These are phyloP conservation scores for Caenorhabditis sulstoni DNA, from an alignment of 2,888 invertebrate genomes.

Conservation along the genomic window DNA sequence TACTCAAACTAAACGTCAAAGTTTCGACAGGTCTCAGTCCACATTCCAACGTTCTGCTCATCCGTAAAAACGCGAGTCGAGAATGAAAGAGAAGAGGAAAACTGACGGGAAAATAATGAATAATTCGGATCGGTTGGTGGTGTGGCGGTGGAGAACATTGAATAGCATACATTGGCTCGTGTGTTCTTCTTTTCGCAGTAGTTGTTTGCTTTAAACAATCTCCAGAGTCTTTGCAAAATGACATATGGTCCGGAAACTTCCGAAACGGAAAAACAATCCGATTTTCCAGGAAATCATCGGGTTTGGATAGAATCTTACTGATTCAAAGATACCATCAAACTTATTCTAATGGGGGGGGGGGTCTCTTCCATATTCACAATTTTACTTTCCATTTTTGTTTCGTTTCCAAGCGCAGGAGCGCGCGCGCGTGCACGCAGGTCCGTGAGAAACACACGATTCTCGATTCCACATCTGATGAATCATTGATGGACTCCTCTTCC, in stretches of 20 bases:
- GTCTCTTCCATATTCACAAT: too few species aligned
- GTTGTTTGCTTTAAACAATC: constrained; percentile 8
- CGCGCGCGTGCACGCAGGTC: background rate
- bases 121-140: constrained; percentile 25
- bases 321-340: too few species aligned
- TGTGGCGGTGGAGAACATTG: constrained; percentile 12
- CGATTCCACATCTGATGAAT: constrained; percentile 33
- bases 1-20: too few species aligned
- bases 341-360: too few species aligned
- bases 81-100: too few species aligned
- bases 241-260: constrained; percentile 18
- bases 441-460: constrained; percentile 27
- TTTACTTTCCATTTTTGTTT: constrained; percentile 12
- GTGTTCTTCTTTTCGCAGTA: background rate
- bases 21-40: too few species aligned
- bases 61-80: constrained; percentile 1
- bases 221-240: background rate
- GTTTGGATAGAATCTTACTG: background rate
- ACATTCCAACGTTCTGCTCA: background rate
- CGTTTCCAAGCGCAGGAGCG: background rate
- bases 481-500: constrained; percentile 36
- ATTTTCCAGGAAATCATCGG: background rate
- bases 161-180: constrained; percentile 1
- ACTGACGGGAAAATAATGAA: constrained; percentile 34
- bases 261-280: constrained; percentile 32